Percentiles rank a stretch among this genome's conserved stretches.
Evolutionary conservation across 2,797 vertebrate species (phyloP).

Genomic region (Tinamus major): DNA sequence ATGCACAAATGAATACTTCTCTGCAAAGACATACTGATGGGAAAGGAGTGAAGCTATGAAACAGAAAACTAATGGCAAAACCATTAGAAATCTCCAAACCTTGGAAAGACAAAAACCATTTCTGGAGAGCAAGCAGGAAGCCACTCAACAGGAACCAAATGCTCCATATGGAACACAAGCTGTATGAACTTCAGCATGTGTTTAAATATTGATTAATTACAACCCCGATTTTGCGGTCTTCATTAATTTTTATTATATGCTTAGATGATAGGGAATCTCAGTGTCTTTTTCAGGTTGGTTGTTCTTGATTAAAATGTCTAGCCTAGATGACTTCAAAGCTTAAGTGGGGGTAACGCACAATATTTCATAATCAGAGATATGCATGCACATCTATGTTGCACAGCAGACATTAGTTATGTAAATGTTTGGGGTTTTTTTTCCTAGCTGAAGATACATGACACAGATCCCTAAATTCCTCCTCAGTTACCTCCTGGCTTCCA

Average conservation of each 20-base stretch:
- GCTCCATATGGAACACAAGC: not conserved
- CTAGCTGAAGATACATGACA: not conserved
- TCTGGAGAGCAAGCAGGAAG: not conserved
- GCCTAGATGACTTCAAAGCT: not conserved
- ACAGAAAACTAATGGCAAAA: not conserved
- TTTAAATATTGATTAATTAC: not conserved
- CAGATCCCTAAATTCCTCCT: not conserved
- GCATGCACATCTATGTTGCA: not conserved
- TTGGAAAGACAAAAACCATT: not conserved
- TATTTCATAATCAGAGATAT: not conserved
- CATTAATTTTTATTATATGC: not conserved
- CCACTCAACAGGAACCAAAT: not conserved
- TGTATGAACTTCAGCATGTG: not conserved
- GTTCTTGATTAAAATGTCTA: not conserved
- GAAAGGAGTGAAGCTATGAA: not conserved
- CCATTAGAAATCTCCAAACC: not conserved
- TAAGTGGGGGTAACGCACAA: not conserved
- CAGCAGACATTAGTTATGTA: not conserved
- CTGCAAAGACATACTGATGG: not conserved
- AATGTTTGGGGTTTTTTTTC: not conserved
- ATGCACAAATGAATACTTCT: accelerated
- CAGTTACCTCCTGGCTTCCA: not conserved
- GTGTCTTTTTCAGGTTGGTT: not conserved
- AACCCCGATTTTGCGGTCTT: not conserved
- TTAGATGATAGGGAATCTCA: not conserved